These are phyloP conservation scores for Salvator merianae DNA, from an alignment of 2,113 vertebrate species.

Conservation along the genomic window DNA sequence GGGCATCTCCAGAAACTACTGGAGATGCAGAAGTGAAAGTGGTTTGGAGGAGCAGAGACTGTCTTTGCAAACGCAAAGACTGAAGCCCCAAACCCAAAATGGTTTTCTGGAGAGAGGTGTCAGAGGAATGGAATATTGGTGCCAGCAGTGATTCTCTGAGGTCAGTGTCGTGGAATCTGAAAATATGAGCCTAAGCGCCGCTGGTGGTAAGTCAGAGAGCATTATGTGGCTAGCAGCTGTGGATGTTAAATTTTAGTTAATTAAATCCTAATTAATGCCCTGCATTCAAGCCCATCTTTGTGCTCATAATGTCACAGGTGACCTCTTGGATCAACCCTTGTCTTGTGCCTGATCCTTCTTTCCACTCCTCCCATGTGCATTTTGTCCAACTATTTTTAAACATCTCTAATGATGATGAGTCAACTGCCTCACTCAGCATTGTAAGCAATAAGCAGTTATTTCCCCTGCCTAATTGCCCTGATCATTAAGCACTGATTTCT, in stretches of 20 bases:
- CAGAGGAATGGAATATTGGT: neutral
- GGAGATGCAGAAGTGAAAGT: neutral
- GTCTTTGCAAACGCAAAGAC: neutral
- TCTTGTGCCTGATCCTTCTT: conserved; percentile 28
- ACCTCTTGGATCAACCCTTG: neutral
- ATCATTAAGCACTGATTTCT: conserved; percentile 38
- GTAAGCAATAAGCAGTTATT: conserved; percentile 20
- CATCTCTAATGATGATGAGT: conserved; percentile 46
- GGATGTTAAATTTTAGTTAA: conserved; percentile 44
- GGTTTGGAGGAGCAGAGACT: neutral
- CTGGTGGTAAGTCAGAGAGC: conserved; percentile 8
- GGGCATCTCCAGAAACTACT: neutral
- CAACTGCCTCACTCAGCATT: conserved; percentile 4
- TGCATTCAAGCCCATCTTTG: conserved; percentile 40
- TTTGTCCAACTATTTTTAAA: conserved; percentile 52
- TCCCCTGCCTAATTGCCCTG: conserved; percentile 26
- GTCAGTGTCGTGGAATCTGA: conserved; percentile 24
- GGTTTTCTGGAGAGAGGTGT: neutral
- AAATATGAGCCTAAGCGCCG: conserved; percentile 18
- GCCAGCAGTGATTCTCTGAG: neutral
- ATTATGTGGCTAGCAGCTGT: conserved; percentile 17
- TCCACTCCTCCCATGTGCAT: neutral
- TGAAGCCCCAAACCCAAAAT: conserved; percentile 10
- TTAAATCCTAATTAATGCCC: conserved; percentile 37
- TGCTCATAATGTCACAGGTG: conserved; percentile 3